These are phyloP conservation scores for Mya arenaria DNA, from an alignment of 1,140 invertebrate genomes.

Conservation along the genomic window DNA sequence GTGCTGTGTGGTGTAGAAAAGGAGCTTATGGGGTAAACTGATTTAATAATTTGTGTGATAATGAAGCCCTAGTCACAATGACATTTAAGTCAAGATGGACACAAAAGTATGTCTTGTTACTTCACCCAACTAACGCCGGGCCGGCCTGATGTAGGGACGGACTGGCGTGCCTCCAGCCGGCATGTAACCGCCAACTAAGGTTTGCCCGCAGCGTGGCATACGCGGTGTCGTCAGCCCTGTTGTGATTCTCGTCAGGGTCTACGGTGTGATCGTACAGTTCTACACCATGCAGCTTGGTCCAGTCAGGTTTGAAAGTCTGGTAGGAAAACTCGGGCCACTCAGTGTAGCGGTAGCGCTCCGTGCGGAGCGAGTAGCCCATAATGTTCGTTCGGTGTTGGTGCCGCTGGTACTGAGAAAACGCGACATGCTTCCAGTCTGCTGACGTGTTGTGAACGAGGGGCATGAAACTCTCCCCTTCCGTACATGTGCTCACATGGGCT, in stretches of 20 bases:
- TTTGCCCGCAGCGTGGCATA: conserved; percentile 56
- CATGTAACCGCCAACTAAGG: conserved; percentile 60
- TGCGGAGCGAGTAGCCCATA: conserved; percentile 90
- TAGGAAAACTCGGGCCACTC: conserved; percentile 86
- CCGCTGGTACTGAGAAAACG: conserved; percentile 85
- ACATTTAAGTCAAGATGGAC: no score
- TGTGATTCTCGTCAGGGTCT: conserved; percentile 87
- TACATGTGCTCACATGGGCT: conserved; percentile 81
- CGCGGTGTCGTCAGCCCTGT: conserved; percentile 82
- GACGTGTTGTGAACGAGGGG: conserved; percentile 57
- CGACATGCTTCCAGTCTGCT: conserved; percentile 72
- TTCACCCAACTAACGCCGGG: no score
- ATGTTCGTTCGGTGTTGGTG: conserved; percentile 88
- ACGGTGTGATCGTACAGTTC: conserved; percentile 82
- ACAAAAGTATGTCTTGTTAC: no score
- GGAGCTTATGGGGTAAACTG: no score
- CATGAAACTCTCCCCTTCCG: conserved; percentile 88
- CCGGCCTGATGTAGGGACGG: no score
- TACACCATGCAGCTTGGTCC: conserved; percentile 85
- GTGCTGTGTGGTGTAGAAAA: no score
- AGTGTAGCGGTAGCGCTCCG: conserved; percentile 87
- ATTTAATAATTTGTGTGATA: no score
- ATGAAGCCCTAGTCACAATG: no score
- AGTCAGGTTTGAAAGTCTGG: conserved; percentile 82
- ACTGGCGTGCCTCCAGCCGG: conserved; percentile 69